Evolutionary conservation across 2,888 invertebrate species (phyloP).

Genomic region (Drosophila picticornis): DNA sequence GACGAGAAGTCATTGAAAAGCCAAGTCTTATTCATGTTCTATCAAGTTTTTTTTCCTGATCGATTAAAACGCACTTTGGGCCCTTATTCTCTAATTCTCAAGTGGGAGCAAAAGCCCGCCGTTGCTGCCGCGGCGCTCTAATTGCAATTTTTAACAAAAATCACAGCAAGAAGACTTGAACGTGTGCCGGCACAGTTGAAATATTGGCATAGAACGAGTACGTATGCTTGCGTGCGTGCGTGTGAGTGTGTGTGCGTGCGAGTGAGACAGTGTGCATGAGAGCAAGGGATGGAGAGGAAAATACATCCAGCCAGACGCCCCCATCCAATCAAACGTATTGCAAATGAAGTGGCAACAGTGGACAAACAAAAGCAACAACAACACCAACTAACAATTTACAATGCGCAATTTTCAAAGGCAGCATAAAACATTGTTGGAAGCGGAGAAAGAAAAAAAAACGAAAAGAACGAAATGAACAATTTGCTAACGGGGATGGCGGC

Average conservation of each 20-base stretch:
- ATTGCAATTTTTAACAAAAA: conserved; percentile 58
- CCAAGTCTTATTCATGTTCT: conserved; percentile 23
- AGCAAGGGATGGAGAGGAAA: conserved; percentile 11
- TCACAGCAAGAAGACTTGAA: conserved; percentile 26
- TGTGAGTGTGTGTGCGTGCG: not conserved
- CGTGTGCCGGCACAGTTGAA: conserved; percentile 54
- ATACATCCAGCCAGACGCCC: conserved; percentile 25
- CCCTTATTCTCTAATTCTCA: conserved; percentile 32
- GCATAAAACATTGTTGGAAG: conserved; percentile 39
- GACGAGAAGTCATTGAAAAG: conserved; percentile 16
- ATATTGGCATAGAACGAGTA: conserved; percentile 29
- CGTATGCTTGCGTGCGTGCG: not conserved
- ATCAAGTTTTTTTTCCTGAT: conserved; percentile 48
- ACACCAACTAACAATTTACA: conserved; percentile 27
- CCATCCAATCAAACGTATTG: conserved; percentile 42
- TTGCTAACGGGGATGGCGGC: conserved; percentile 30
- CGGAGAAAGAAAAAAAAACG: not conserved
- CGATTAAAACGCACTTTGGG: conserved; percentile 67
- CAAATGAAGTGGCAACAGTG: conserved; percentile 64
- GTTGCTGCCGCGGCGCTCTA: conserved; percentile 46
- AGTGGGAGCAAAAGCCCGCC: conserved; percentile 40
- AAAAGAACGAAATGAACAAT: conserved; percentile 35
- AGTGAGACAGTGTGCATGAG: conserved; percentile 13
- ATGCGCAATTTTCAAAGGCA: conserved; percentile 39
- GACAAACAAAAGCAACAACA: conserved; percentile 28